Evolutionary conservation across 2,797 vertebrate species (phyloP).

Genomic region (Spizella passerina): DNA sequence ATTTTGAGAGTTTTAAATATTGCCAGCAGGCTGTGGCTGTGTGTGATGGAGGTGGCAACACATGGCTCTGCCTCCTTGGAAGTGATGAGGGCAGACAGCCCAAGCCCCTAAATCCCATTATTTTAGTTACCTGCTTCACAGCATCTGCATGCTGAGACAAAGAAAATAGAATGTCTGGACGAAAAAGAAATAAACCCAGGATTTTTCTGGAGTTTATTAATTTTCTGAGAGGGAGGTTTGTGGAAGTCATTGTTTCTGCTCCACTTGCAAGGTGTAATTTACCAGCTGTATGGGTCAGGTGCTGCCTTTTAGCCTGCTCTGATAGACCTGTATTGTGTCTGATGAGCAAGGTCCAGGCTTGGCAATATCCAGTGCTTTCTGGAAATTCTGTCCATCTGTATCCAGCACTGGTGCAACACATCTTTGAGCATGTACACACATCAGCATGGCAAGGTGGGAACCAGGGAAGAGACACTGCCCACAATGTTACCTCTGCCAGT

Average conservation of each 20-base stretch:
- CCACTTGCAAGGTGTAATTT: background rate
- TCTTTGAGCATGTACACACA: background rate
- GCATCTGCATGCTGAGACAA: background rate
- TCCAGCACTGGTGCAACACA: background rate
- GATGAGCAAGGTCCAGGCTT: background rate
- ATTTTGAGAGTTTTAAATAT: background rate
- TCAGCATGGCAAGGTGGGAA: background rate
- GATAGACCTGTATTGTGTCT: background rate
- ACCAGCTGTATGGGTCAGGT: background rate
- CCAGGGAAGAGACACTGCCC: background rate
- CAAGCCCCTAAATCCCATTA: background rate
- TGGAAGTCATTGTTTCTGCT: background rate
- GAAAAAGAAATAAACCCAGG: background rate
- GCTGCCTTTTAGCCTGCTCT: background rate
- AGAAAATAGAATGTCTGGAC: background rate
- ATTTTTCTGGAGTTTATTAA: background rate
- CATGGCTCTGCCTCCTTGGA: background rate
- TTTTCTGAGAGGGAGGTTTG: background rate
- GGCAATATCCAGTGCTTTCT: background rate
- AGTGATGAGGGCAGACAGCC: background rate
- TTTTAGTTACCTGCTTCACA: background rate
- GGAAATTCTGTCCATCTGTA: background rate
- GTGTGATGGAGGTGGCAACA: background rate
- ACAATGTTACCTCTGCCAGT: fast-evolving
- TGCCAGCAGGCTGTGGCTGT: background rate